Evolutionary conservation across 1,140 invertebrate species (phyloP), one percentile per base, ranked within the genome.

Genomic region (Drosophila bipectinata): DNA sequence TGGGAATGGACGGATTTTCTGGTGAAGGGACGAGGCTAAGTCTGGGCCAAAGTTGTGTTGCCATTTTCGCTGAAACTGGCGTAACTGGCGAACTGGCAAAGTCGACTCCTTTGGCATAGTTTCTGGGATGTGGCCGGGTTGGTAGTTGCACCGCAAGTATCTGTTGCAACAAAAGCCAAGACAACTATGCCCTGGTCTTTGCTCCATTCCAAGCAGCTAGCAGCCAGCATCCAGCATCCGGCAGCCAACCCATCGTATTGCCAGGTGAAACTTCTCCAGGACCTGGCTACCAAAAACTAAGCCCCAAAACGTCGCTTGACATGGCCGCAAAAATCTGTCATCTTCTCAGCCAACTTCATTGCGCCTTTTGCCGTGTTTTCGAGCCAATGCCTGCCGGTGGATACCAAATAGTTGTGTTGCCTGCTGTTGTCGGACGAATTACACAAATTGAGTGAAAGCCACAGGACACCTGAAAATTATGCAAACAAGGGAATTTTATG

Each of bases 91-190:
- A 12, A n/a, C 52, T 45, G 14, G 26, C 14, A 28, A n/a, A 52
- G 18, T 34, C 30, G 51, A 7, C 18, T 69, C 44, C 61, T 76
- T 79, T 75, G 76, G 79, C 75, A 83, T 83, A 83, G 76, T 83
- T 83, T 18, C 18, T 60, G 21, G 55, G 54, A 48, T 62, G 56
- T 14, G 77, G 52, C 59, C 54, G 60, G 34, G 47, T 64, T 63
- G 61, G 56, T 68, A 79, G 68, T 79, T 79, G 57, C 28, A 56
- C 76, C 76, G 55, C 77, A 79, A 79, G 68, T 68, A 79, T 68
- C 62, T 56, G 73, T 63, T 77, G 62, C 39, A 62, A 55, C 69
- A 51, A 78, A 72, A 45, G 55, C 41, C 39, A 39, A 26, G 54
- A 48, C 54, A 72, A 72, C 55, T 73, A 81, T 81, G 78, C 61